phyloP scores from a whole-genome alignment of 2,113 vertebrate species.

The Nibea coibor region DNA sequence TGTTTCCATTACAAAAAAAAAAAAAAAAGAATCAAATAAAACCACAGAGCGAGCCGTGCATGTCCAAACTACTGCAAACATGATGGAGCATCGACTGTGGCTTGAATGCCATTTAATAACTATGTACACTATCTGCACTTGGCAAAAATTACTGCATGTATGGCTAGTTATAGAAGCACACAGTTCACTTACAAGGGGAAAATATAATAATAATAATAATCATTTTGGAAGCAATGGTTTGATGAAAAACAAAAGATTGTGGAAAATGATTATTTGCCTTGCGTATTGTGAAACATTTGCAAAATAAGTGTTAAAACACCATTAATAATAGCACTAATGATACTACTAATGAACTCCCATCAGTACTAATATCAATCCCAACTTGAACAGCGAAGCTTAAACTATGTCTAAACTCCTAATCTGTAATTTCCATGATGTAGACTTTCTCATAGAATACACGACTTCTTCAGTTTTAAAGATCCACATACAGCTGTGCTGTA shows the following conservation, averaged over 20 bases:
- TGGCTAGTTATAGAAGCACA: too few species aligned
- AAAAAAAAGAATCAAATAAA: background rate
- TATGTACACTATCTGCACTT: background rate
- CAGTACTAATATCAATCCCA: background rate
- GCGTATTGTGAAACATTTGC: too few species aligned
- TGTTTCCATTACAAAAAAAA: background rate
- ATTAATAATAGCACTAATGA: background rate
- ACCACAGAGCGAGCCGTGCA: background rate
- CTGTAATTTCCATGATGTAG: background rate
- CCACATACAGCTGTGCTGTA: background rate
- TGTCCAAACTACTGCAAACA: background rate
- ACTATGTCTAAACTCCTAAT: background rate
- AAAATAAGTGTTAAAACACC: background rate
- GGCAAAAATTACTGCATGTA: too few species aligned
- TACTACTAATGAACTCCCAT: background rate
- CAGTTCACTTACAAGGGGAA: too few species aligned
- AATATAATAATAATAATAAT: too few species aligned
- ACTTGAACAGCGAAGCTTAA: background rate
- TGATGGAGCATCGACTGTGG: background rate
- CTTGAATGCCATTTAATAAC: background rate
- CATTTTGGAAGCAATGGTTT: too few species aligned
- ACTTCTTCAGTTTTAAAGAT: background rate
- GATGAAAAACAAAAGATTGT: too few species aligned
- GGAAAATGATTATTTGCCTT: too few species aligned
- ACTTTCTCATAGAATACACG: background rate